Evolutionary conservation across 2,888 invertebrate genomes (phyloP).

Genomic region (Heterodera filipjevi): DNA sequence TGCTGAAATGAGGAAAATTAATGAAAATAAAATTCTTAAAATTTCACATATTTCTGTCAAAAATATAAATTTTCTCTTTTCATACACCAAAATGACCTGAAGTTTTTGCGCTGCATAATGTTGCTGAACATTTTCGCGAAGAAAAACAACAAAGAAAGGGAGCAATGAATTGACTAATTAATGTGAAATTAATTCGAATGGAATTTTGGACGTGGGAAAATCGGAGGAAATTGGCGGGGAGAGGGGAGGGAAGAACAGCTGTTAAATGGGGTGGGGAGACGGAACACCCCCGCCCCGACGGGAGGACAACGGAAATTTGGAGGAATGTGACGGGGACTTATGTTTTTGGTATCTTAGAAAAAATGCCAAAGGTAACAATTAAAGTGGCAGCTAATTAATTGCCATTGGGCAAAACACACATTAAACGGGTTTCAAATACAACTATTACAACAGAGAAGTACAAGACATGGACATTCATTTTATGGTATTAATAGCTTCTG

Average conservation of each 20-base stretch:
- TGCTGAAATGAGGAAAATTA: constrained; percentile 20
- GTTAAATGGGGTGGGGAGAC: too few species aligned
- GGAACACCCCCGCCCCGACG: not conserved
- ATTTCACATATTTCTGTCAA: not conserved
- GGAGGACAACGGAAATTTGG: not conserved
- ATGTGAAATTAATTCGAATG: not conserved
- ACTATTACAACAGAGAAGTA: too few species aligned
- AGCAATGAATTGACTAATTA: not conserved
- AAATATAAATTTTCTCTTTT: not conserved
- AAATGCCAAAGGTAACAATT: too few species aligned
- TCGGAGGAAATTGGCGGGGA: not conserved
- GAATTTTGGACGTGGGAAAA: not conserved
- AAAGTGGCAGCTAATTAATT: not conserved
- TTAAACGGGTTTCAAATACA: too few species aligned
- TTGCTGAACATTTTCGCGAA: constrained; percentile 27
- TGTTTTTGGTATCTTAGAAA: too few species aligned
- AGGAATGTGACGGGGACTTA: not conserved
- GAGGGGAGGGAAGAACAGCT: not conserved
- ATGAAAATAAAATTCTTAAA: not conserved
- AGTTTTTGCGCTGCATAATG: constrained; percentile 37
- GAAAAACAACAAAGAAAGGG: constrained; percentile 5
- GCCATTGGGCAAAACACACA: too few species aligned
- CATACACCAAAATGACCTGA: too few species aligned
- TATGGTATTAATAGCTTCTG: too few species aligned
- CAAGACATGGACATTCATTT: too few species aligned